These are phyloP conservation scores for Neodiprion virginianus DNA, from an alignment of 1,140 invertebrate genomes.

Conservation along the genomic window DNA sequence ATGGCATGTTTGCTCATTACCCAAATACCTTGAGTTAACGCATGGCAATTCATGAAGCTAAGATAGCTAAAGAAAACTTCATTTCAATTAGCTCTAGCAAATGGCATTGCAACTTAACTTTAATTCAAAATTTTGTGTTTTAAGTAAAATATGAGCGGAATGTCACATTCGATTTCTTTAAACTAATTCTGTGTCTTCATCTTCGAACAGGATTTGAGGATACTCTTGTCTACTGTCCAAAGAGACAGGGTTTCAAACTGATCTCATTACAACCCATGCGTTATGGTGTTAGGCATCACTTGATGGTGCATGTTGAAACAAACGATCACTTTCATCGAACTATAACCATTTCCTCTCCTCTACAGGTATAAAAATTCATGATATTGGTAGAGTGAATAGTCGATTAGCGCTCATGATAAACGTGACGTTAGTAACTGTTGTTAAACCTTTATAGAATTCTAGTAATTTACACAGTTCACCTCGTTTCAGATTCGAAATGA, in stretches of 20 bases:
- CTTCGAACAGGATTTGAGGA: slow-evolving; percentile 70
- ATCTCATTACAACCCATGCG: slow-evolving; percentile 72
- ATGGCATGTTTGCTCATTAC: neutral
- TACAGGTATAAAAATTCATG: slow-evolving; percentile 67
- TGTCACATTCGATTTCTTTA: too few species aligned
- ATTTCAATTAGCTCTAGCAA: too few species aligned
- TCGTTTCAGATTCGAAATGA: slow-evolving; percentile 76
- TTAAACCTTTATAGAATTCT: slow-evolving; percentile 21
- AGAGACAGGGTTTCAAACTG: slow-evolving; percentile 72
- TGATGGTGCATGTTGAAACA: slow-evolving; percentile 70
- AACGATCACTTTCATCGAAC: slow-evolving; percentile 68
- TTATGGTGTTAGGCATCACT: slow-evolving; percentile 72
- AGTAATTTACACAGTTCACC: slow-evolving; percentile 14
- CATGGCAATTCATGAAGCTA: too few species aligned
- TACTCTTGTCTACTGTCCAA: slow-evolving; percentile 74
- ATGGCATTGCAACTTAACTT: too few species aligned
- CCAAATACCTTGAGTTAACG: too few species aligned
- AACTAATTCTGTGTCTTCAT: neutral
- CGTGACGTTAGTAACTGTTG: neutral
- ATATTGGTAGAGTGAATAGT: neutral
- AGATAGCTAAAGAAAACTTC: too few species aligned
- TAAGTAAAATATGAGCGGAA: too few species aligned
- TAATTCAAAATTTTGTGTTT: too few species aligned
- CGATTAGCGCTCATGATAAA: neutral
- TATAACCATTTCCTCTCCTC: slow-evolving; percentile 75